Evolutionary conservation across 2,113 vertebrate species (phyloP).

Genomic region (Condylura cristata): DNA sequence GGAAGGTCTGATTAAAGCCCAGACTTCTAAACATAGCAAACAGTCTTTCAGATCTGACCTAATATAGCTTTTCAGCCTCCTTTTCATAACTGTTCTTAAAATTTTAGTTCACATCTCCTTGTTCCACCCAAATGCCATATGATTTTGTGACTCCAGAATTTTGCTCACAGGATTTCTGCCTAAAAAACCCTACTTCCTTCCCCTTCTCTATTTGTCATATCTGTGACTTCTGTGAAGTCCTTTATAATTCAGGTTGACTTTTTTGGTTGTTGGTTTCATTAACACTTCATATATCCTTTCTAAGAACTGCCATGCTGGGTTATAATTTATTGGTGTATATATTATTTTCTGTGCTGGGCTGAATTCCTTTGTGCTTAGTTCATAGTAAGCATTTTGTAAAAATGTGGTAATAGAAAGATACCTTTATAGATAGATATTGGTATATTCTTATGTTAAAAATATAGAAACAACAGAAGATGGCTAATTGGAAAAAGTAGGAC

Average conservation of each 20-base stretch:
- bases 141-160: neutral
- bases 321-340: neutral
- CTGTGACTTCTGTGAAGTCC: neutral
- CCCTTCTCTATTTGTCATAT: neutral
- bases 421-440: neutral
- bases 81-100: neutral
- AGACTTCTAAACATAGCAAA: neutral
- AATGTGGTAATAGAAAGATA: neutral
- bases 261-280: neutral
- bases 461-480: neutral
- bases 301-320: neutral
- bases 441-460: neutral
- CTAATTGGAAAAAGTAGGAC: neutral
- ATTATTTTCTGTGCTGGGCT: neutral
- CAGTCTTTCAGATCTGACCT: neutral
- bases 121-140: neutral
- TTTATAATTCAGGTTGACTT: neutral
- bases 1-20: neutral
- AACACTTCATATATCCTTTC: neutral
- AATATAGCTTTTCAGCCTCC: neutral
- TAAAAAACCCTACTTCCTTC: neutral
- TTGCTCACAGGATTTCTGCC: neutral
- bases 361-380: constrained; percentile 22
- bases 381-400: neutral
- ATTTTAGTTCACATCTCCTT: neutral